Base-by-base conservation (phyloP, 2,113 vertebrate species). In the Spilogale gracilis region DNA sequence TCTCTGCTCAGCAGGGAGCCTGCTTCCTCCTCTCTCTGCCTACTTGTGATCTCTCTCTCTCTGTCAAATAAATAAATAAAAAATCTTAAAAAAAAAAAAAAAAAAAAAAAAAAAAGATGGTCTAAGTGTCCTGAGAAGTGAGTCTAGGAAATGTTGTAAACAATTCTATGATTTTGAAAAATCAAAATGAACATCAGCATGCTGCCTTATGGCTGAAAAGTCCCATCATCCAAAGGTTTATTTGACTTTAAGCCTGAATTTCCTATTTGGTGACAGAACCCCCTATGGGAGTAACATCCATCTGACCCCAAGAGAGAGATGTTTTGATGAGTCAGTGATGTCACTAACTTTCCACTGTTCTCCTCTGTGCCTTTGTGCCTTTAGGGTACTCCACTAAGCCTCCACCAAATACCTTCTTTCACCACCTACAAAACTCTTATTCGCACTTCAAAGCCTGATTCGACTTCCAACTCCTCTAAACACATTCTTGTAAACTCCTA, bases 401-500 rank as follows among this genome's bases (percentile, higher is more conserved):
- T 91, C 80, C 21, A n/a, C 87, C 38, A 95, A 78, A 94, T 38
- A 50, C 25, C 45, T 90, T 81, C 54, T 95, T 78, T 78, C 14
- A 74, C 10, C 38, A 92, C 79, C 30, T 90, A 50, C 12, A 91
- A 69, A 95, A 92, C 38, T 95, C 74, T 65, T 81, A 58, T n/a
- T 88, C 69, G 65, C 20, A 69, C 60, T 90, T 91, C 90, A 97
- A 94, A 96, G 83, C 58, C 61, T 95, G n/a, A 48, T 32, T 96
- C 81, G 85, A 50, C 8, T 80, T 74, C 80, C 0, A 71, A 54
- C 32, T 76, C n/a, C 65, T 85, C 32, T 81, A 96, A 97, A 69
- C 92, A 89, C 63, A 96, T 58, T 69, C 76, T 79, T 79, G 3
- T 83, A 88, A 93, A 87, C 43, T 65, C 43, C 32, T 50, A 3